Evolutionary conservation across 1,140 invertebrate species (phyloP).

Genomic region (Agraylea sexmaculata): DNA sequence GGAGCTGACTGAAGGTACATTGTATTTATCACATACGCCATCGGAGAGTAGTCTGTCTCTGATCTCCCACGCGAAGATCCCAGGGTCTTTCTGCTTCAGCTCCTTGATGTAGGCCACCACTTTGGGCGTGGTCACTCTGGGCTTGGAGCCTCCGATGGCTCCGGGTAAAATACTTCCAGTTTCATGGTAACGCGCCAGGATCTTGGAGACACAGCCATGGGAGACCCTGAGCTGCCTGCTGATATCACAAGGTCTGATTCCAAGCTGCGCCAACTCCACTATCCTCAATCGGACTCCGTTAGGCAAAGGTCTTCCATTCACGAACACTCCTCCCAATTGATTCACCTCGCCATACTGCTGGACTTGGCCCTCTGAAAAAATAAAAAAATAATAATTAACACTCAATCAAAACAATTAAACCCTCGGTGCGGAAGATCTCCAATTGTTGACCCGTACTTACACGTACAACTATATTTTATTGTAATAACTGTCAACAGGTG

Average conservation of each 20-base stretch:
- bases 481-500: too few relatives aligned
- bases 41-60: conserved; percentile 79
- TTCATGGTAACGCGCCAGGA: conserved; percentile 79
- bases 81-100: conserved; percentile 91
- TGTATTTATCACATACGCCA: conserved; percentile 88
- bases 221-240: conserved; percentile 84
- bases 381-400: conserved; percentile 13
- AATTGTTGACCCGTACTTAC: too few relatives aligned
- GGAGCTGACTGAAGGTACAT: conserved; percentile 86
- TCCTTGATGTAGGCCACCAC: conserved; percentile 90
- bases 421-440: too few relatives aligned
- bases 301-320: conserved; percentile 75
- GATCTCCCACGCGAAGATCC: conserved; percentile 91
- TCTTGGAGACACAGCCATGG: conserved; percentile 94
- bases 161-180: conserved; percentile 88
- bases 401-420: too few relatives aligned
- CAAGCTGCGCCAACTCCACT: conserved; percentile 83
- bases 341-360: conserved; percentile 87
- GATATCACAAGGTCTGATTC: conserved; percentile 90
- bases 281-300: conserved; percentile 72
- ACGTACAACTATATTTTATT: too few relatives aligned
- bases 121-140: conserved; percentile 89
- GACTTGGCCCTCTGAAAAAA: conserved; percentile 42
- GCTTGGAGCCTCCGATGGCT: conserved; percentile 89
- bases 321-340: conserved; percentile 85